A percentile compares a stretch with the other conserved stretches of the same genome.
These are phyloP conservation scores for Crocodylus rhombifer DNA, from an alignment of 2,797 vertebrate genomes.

Conservation along the genomic window DNA sequence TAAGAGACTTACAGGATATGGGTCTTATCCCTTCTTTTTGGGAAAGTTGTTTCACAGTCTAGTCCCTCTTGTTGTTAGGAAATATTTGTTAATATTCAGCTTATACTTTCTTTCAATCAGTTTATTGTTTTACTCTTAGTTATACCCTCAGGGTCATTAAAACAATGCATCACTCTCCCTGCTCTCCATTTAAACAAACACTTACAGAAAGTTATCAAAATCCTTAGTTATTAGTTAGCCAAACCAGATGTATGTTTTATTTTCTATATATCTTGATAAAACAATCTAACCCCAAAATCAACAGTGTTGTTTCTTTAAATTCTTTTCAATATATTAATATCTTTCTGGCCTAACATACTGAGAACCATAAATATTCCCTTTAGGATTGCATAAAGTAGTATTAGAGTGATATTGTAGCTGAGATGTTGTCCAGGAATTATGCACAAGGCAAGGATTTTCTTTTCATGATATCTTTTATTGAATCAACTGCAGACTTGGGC, in stretches of 20 bases:
- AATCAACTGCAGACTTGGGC: no score
- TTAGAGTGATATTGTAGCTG: no score
- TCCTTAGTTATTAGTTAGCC: constrained; percentile 32
- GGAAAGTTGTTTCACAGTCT: constrained; percentile 11
- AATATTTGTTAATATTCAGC: constrained; percentile 1
- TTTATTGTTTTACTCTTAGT: constrained; percentile 46
- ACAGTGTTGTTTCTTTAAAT: not conserved
- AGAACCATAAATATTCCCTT: not conserved
- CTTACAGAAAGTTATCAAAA: constrained; percentile 39
- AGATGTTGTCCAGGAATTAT: no score
- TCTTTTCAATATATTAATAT: not conserved
- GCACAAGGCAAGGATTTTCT: no score
- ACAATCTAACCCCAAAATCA: not conserved
- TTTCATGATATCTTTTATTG: no score
- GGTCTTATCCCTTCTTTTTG: not conserved
- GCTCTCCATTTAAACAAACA: constrained; percentile 50
- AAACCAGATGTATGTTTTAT: not conserved
- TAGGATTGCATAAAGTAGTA: not conserved
- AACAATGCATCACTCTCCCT: not conserved
- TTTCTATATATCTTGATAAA: not conserved
- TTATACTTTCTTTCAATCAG: not conserved
- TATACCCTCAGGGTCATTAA: not conserved
- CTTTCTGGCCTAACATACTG: not conserved
- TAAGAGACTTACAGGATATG: not conserved
- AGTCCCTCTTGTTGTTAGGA: not conserved